Percentiles rank a stretch among this genome's conserved stretches.
phyloP scores from a whole-genome alignment of 2,888 invertebrate species.

The Octodonta nipae region DNA sequence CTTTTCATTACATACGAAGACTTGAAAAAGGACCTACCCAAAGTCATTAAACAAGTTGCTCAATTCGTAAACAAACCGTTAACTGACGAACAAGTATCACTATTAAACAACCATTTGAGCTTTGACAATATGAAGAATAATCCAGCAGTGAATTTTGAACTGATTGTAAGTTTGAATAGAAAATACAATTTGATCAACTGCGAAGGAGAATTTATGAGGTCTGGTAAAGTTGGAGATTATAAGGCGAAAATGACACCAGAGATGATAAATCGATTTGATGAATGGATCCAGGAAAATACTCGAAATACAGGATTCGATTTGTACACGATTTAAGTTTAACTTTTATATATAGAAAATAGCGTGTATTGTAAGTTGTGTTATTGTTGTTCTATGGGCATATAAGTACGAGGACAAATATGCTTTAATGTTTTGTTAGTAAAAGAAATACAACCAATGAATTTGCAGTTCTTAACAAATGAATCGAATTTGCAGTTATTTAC shows the following conservation, averaged over 20 bases:
- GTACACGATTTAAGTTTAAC: too few relatives aligned
- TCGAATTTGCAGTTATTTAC: too few relatives aligned
- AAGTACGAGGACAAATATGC: too few relatives aligned
- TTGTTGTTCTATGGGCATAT: too few relatives aligned
- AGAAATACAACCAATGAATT: too few relatives aligned
- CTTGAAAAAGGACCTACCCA: constrained; percentile 21
- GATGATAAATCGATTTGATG: constrained; percentile 56
- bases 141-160: constrained; percentile 42
- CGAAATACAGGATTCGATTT: constrained; percentile 30
- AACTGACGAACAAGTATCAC: constrained; percentile 17
- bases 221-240: constrained; percentile 35
- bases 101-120: constrained; percentile 23
- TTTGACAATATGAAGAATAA: constrained; percentile 43
- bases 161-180: constrained; percentile 26
- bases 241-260: constrained; percentile 52
- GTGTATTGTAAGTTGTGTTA: too few relatives aligned
- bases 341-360: too few relatives aligned
- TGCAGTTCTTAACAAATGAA: too few relatives aligned
- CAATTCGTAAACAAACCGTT: constrained; percentile 21
- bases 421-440: too few relatives aligned
- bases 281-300: constrained; percentile 51
- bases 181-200: constrained; percentile 27
- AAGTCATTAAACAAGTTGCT: constrained; percentile 19
- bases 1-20: constrained; percentile 29
- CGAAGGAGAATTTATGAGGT: constrained; percentile 36